These are phyloP conservation scores for Capitulum mitella DNA, from an alignment of 2,888 invertebrate species.

Conservation along the genomic window DNA sequence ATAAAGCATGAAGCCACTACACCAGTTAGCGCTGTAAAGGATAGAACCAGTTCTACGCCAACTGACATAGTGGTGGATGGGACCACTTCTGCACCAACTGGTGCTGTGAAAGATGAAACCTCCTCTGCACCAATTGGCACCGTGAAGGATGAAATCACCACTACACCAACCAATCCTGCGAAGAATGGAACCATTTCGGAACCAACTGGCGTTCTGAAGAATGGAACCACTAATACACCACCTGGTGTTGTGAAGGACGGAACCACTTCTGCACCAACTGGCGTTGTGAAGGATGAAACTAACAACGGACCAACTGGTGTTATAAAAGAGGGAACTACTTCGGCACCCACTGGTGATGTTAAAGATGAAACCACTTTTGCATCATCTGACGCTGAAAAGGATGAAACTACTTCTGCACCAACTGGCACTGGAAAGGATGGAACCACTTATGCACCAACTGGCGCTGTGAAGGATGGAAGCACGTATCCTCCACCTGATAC, in stretches of 20 bases:
- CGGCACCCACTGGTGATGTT: neutral
- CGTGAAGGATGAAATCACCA: too few species aligned
- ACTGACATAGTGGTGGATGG: too few species aligned
- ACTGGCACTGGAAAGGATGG: neutral
- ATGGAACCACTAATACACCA: neutral
- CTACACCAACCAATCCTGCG: too few species aligned
- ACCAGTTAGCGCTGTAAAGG: too few species aligned
- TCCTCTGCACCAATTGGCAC: neutral
- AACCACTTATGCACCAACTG: neutral
- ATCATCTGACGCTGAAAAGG: too few species aligned
- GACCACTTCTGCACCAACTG: neutral
- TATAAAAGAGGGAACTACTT: neutral
- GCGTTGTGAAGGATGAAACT: neutral
- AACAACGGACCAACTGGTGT: too few species aligned
- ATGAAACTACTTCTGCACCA: neutral
- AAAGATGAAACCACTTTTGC: neutral
- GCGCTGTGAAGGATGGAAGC: neutral
- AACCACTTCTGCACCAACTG: neutral
- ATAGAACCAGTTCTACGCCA: too few species aligned
- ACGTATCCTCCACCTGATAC: neutral
- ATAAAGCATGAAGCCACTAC: too few species aligned
- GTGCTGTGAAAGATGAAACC: neutral
- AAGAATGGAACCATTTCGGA: too few species aligned
- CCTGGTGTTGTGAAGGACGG: neutral
- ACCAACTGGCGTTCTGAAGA: too few species aligned